Evolutionary conservation across 1,140 invertebrate species (phyloP).

Genomic region (Platorchestia sp.): DNA sequence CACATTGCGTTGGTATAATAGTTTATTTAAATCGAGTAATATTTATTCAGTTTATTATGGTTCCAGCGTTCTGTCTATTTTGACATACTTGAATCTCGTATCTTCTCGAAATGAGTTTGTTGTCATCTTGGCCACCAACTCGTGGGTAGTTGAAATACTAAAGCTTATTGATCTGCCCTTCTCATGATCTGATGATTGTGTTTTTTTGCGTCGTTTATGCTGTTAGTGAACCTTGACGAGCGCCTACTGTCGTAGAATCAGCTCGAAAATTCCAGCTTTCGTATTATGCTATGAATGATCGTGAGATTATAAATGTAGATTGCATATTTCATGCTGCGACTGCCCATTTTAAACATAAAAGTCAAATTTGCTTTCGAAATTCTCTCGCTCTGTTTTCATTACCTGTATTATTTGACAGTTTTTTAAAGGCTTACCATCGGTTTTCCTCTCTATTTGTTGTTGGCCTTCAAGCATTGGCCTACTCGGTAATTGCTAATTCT

Average conservation of each 20-base stretch:
- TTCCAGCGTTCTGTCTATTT: not conserved
- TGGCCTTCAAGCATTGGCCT: not conserved
- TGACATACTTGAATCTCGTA: not conserved
- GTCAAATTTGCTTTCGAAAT: too few species aligned
- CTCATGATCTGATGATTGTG: not conserved
- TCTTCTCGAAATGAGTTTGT: not conserved
- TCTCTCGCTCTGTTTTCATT: too few species aligned
- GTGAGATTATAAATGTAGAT: not conserved
- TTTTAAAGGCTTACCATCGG: not conserved
- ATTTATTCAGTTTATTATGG: not conserved
- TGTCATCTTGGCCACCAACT: not conserved
- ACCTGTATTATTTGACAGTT: not conserved
- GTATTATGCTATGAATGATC: not conserved
- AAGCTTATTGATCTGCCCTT: not conserved
- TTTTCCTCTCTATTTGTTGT: not conserved
- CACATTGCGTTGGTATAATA: not conserved
- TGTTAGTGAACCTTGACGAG: not conserved
- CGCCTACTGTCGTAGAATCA: not conserved
- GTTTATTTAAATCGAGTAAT: not conserved
- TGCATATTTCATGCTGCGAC: too few species aligned
- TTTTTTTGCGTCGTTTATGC: not conserved
- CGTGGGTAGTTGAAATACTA: not conserved
- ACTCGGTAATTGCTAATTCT: not conserved
- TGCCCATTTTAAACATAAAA: too few species aligned
- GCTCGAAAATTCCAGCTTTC: not conserved